Conservation (phyloP, 2,888 invertebrate species). For the Watsonalla cultraria region DNA sequence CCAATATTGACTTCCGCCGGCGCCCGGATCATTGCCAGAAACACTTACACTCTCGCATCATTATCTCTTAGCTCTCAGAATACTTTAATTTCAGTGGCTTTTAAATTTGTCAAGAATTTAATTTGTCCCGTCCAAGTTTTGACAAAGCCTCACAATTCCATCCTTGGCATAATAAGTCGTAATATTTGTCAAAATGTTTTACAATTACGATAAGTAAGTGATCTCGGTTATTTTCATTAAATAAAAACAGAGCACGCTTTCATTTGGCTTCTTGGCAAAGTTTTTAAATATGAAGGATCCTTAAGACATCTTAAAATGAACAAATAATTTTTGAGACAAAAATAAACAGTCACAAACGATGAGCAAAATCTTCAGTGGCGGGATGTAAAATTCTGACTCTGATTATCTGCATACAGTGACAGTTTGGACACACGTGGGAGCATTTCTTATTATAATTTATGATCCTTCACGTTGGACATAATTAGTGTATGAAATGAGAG, state of each 20-base stretch:
- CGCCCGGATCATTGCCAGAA: constrained; percentile 63
- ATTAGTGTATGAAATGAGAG: neutral
- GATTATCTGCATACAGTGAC: constrained; percentile 36
- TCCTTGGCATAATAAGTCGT: constrained; percentile 5
- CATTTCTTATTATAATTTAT: neutral
- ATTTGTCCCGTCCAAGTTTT: neutral
- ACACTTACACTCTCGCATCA: constrained; percentile 38
- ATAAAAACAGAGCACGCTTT: too few relatives aligned
- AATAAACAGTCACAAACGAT: constrained; percentile 18
- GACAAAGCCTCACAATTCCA: neutral
- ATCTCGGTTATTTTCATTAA: neutral
- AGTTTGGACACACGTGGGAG: constrained; percentile 17
- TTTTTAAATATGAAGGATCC: constrained; percentile 4
- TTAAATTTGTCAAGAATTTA: neutral
- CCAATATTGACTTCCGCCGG: constrained; percentile 67
- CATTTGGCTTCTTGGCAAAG: neutral
- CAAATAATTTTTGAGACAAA: constrained; percentile 11
- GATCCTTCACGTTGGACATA: neutral
- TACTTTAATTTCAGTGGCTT: constrained; percentile 4
- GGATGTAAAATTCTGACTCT: constrained; percentile 36
- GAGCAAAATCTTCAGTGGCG: constrained; percentile 32
- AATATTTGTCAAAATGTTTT: neutral
- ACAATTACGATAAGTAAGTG: too few relatives aligned
- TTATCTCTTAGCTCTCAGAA: neutral
- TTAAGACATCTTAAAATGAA: neutral